Conservation (phyloP, 2,113 vertebrate species). For the Lampris incognitus region DNA sequence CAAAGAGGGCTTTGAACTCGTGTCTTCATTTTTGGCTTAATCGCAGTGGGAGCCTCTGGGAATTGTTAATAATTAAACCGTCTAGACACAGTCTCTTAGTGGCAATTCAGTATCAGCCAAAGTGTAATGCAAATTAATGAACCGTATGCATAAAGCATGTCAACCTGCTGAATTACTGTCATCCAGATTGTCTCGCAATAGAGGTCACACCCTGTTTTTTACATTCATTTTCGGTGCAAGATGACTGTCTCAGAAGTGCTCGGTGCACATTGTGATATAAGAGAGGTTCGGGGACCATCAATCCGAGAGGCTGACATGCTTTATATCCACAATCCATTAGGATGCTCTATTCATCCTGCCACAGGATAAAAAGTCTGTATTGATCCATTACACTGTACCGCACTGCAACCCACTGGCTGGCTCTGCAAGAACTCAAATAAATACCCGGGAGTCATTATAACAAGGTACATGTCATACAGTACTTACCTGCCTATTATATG, state of each 20-base stretch:
- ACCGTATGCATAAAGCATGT: not conserved
- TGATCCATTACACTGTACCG: slow-evolving; percentile 25
- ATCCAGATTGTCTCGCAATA: slow-evolving; percentile 31
- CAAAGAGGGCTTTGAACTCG: too few relatives aligned
- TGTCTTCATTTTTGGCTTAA: too few relatives aligned
- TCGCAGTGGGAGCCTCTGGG: too few relatives aligned
- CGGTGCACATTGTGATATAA: slow-evolving; percentile 31
- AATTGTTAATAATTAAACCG: not conserved
- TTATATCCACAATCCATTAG: slow-evolving; percentile 25
- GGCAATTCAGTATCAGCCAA: too few relatives aligned
- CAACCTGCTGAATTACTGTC: slow-evolving; percentile 19
- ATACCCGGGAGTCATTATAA: slow-evolving; percentile 29
- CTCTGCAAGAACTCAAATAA: not conserved
- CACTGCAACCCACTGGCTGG: slow-evolving; percentile 19
- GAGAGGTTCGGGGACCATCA: slow-evolving; percentile 44
- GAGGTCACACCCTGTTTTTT: slow-evolving; percentile 47
- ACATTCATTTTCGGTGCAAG: slow-evolving; percentile 22
- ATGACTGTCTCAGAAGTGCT: slow-evolving; percentile 23
- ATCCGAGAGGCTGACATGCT: not conserved
- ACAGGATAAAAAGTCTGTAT: slow-evolving; percentile 25
- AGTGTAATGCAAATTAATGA: not conserved
- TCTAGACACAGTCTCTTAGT: not conserved
- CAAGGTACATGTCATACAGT: slow-evolving; percentile 10
- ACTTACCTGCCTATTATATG: not conserved
- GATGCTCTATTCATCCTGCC: slow-evolving; percentile 26